Percentiles rank a stretch among this genome's conserved stretches.
Conservation (phyloP, 1,140 invertebrate species). For the Trichoplusia ni region DNA sequence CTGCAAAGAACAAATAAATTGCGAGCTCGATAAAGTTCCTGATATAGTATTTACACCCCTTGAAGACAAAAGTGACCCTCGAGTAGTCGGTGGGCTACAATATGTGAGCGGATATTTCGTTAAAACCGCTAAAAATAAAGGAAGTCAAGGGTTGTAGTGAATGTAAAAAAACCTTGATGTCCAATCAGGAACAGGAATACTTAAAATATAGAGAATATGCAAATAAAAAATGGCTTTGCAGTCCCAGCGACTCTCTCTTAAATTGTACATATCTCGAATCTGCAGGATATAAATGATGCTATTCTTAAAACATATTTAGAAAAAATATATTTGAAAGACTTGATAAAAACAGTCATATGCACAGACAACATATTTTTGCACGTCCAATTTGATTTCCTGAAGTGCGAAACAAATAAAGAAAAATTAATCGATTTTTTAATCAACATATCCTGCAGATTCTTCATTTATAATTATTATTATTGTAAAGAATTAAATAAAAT, state of each 20-base stretch:
- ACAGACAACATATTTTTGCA: not conserved
- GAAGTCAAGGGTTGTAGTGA: constrained; percentile 35
- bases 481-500: constrained; percentile 44
- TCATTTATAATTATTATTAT: constrained; percentile 34
- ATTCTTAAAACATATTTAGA: constrained; percentile 32
- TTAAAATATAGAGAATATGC: constrained; percentile 35
- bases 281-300: constrained; percentile 31
- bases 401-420: constrained; percentile 35
- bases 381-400: constrained; percentile 33
- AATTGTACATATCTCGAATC: constrained; percentile 22
- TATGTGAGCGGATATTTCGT: constrained; percentile 41
- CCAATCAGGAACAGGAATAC: constrained; percentile 7
- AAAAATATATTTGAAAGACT: constrained; percentile 28
- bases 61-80: constrained; percentile 28
- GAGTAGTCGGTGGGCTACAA: constrained; percentile 23
- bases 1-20: constrained; percentile 11
- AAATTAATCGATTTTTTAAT: constrained; percentile 35
- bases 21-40: not conserved
- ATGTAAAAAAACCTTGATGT: constrained; percentile 33
- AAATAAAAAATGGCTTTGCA: constrained; percentile 34
- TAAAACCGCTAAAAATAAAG: constrained; percentile 29
- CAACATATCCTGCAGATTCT: constrained; percentile 25
- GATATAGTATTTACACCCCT: not conserved
- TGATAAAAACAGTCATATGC: constrained; percentile 35
- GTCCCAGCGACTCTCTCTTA: constrained; percentile 29